These are phyloP conservation scores for Castor canadensis DNA, from an alignment of 2,113 vertebrate genomes.

Conservation along the genomic window DNA sequence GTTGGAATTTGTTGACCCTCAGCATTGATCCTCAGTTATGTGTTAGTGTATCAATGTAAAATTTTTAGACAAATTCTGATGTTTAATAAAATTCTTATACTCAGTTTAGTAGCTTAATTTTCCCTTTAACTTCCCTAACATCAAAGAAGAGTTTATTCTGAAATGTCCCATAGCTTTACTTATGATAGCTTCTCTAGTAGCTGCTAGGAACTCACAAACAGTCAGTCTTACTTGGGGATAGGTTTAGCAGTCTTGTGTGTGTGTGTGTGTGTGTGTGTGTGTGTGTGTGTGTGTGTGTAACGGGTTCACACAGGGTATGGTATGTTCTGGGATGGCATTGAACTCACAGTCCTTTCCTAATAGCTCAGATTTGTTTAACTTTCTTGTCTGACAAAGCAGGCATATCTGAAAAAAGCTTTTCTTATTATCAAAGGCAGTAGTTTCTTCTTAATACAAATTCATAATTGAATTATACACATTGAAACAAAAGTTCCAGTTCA, in stretches of 20 bases:
- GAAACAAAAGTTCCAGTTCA: not conserved
- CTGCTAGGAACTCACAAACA: not conserved
- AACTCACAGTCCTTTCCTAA: not conserved
- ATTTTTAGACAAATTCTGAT: not conserved
- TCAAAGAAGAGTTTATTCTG: not conserved
- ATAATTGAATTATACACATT: not conserved
- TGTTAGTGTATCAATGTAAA: not conserved
- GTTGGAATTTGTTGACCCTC: not conserved
- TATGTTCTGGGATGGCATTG: not conserved
- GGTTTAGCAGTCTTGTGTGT: not conserved
- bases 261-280: too few relatives aligned
- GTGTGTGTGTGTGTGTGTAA: too few relatives aligned
- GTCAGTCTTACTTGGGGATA: not conserved
- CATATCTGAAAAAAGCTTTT: not conserved
- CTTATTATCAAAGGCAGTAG: not conserved
- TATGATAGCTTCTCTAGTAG: not conserved
- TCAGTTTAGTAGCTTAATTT: not conserved
- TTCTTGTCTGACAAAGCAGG: not conserved
- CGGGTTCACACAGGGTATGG: too few relatives aligned
- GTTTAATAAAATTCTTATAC: slow-evolving; percentile 5
- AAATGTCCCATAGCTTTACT: not conserved
- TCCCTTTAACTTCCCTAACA: not conserved
- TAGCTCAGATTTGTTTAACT: not conserved
- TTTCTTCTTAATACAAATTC: not conserved
- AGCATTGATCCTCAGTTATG: not conserved